Evolutionary conservation across 2,888 invertebrate genomes (phyloP), one percentile per base, ranked within the genome.

Genomic region (Ganaspis brasiliensis): DNA sequence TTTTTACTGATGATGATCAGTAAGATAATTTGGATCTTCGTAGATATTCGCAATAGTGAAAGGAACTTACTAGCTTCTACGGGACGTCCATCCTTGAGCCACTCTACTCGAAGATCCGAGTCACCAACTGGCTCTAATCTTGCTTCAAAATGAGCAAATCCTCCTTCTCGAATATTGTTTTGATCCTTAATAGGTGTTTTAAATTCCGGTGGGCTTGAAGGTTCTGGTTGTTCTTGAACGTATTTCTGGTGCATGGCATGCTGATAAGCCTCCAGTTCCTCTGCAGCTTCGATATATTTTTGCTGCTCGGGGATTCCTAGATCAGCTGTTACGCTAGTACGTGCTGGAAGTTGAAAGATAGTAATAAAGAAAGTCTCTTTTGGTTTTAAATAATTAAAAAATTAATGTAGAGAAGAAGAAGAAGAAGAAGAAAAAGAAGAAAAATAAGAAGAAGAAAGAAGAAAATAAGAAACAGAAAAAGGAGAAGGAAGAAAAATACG

Each of bases 101-200:
- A 98, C 92, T 98, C 97, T 55, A 98, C 97, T 91, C 94, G 95
- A 87, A 98, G 93, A 70, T 96, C 96, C 4, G 98, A 95, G 92
- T 98, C 98, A 70, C 97, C 98, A 81, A 98, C 94, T 75, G 98
- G 98, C 92, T 98, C 98, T 70, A 98, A 94, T 82, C 98, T 95
- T 84, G 98, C 98, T 93, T 98, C 98, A 89, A 98, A 98, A 90
- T 98, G 98, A 84, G 98, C 98, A 88, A 97, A 98, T 83, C 97
- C 98, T 84, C 98, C 97, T 93, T 98, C 98, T 88, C 96, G 95
- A 88, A 97, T 94, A 89, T 95, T 95, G 73, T 95, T 92, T 92
- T 97, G 97, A 92, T 97, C 97, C 91, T 96, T 96, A 82, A 98
- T 96, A 57, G 97, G 97, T 37, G 96, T 95, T 92, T 97, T 97